Conservation (phyloP, 1,140 invertebrate genomes). For the Drosophila teissieri region DNA sequence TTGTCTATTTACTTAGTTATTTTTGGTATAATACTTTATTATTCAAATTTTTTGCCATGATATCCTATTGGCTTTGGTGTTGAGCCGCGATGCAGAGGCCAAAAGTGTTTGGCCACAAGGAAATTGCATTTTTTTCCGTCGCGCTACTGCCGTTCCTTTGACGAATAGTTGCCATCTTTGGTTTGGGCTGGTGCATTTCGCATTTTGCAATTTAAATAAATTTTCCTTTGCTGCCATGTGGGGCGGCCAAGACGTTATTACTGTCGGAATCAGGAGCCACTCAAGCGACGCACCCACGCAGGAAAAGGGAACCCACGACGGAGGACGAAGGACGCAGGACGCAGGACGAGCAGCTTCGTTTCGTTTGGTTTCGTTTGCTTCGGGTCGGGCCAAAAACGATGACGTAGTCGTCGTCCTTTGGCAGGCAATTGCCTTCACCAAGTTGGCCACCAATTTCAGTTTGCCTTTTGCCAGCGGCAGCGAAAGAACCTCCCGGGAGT, state of each 20-base stretch:
- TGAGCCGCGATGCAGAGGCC: slow-evolving; percentile 1
- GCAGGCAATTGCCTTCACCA: slow-evolving; percentile 31
- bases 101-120: slow-evolving; percentile 16
- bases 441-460: slow-evolving; percentile 57
- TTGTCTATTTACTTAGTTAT: not conserved
- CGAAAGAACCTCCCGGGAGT: slow-evolving; percentile 16
- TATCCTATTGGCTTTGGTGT: slow-evolving; percentile 9
- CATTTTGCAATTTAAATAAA: slow-evolving; percentile 72
- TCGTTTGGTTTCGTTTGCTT: not conserved
- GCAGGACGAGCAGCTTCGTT: slow-evolving; percentile 17
- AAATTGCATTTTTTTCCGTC: slow-evolving; percentile 34
- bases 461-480: slow-evolving; percentile 64
- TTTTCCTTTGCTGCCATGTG: slow-evolving; percentile 54
- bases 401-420: slow-evolving; percentile 52
- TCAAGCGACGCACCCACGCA: slow-evolving; percentile 68
- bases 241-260: slow-evolving; percentile 74
- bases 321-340: slow-evolving; percentile 25
- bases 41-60: slow-evolving; percentile 15
- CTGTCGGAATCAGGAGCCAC: slow-evolving; percentile 71
- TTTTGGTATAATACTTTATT: slow-evolving; percentile 7
- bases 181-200: slow-evolving; percentile 46
- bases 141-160: slow-evolving; percentile 26
- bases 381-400: slow-evolving; percentile 32
- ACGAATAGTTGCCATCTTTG: slow-evolving; percentile 24
- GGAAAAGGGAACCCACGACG: slow-evolving; percentile 4